Evolutionary conservation across 1,140 invertebrate species (phyloP), one percentile per base, ranked within the genome.

Genomic region (Holotrichia oblita): DNA sequence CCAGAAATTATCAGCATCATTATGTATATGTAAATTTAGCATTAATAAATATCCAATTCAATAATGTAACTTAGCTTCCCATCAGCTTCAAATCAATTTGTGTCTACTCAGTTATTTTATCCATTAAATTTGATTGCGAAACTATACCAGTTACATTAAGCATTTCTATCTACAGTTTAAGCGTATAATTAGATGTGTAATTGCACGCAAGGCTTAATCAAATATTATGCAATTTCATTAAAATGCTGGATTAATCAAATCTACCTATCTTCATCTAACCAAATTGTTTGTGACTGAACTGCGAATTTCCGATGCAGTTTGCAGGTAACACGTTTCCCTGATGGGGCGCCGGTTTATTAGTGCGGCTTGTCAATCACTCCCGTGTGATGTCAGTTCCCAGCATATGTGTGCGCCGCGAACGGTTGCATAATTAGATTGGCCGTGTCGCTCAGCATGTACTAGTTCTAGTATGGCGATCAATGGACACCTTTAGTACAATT

Each of bases 371-470:
- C 83, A 83, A 80, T 84, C 83, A 83, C 80, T 81, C 83, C 81
- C 81, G 79, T 41, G 83, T 78, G 80, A 80, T 81, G 80, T 81
- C 80, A 78, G 74, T 77, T 55, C 75, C 80, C 22, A 69, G 61
- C 22, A 22, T 22, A 78, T 77, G 79, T 80, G 79, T 80, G 81
- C 78, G 83, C 83, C 83, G 81, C 81, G 77, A 78, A 69, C 78
- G 83, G 83, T 81, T 83, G 83, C 81, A 84, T 83, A 84, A 84
- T 84, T 84, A 83, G 83, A 84, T 84, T 82, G 82, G 73, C 64
- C 69, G 80, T 81, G 82, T 81, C 82, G 81, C 78, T 80, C 72
- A 77, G 75, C 80, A 79, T 82, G 81, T 82, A 80, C 78, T 81
- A 81, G 74, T 82, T 80, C 82, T 82, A 81, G 22, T 10, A 12